phyloP scores from a whole-genome alignment of 2,888 invertebrate genomes.

The Thelaira solivaga region DNA sequence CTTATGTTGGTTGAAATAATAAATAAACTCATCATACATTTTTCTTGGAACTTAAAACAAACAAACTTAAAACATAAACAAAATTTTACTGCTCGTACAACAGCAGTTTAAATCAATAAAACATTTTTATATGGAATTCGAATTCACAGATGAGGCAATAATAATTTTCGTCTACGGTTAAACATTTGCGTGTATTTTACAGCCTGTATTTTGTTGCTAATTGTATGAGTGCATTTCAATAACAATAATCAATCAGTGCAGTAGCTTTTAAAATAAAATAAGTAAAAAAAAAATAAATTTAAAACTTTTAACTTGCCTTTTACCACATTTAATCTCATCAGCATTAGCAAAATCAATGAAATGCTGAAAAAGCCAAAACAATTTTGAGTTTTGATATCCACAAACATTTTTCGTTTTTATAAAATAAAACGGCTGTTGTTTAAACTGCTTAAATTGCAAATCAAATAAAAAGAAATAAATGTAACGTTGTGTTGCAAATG shows the following conservation, averaged over 20 bases:
- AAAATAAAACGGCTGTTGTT: too few relatives aligned
- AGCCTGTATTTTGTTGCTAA: neutral
- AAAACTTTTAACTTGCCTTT: constrained; percentile 53
- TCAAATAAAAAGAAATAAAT: too few relatives aligned
- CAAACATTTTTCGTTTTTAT: too few relatives aligned
- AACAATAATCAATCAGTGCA: too few relatives aligned
- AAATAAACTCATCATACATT: constrained; percentile 28
- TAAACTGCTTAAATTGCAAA: constrained; percentile 3
- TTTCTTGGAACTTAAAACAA: constrained; percentile 28
- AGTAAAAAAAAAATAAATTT: neutral
- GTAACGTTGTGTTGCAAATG: constrained; percentile 19
- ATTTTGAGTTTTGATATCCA: constrained; percentile 37
- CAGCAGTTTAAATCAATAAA: constrained; percentile 36
- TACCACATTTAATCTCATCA: constrained; percentile 31
- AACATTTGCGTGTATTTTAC: neutral
- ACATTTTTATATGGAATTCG: constrained; percentile 1
- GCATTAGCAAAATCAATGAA: constrained; percentile 40
- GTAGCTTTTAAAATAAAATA: too few relatives aligned
- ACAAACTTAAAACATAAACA: neutral
- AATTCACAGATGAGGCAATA: constrained; percentile 26
- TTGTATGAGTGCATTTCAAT: neutral
- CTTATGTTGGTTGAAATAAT: neutral
- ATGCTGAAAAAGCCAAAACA: constrained; percentile 27
- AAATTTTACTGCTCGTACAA: constrained; percentile 16
- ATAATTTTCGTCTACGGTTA: neutral